These are phyloP conservation scores for Nebria ingens DNA, from an alignment of 1,140 invertebrate species.

Conservation along the genomic window DNA sequence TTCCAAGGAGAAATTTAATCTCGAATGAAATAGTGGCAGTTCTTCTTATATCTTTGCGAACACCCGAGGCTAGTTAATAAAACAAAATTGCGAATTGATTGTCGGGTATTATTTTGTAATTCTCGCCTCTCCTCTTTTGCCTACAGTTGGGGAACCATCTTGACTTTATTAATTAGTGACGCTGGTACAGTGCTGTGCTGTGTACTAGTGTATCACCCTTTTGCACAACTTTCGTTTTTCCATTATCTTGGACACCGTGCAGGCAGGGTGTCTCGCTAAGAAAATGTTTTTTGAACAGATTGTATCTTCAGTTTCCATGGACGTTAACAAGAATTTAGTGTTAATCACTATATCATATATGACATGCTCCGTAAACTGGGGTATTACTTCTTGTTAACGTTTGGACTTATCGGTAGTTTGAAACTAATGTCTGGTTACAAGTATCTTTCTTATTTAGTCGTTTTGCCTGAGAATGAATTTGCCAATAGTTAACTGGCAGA, in stretches of 20 bases:
- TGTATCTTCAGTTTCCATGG: not conserved
- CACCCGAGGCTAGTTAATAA: not conserved
- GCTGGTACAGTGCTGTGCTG: not conserved
- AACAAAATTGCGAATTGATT: not conserved
- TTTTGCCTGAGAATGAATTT: no score
- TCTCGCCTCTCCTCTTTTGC: not conserved
- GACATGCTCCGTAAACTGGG: no score
- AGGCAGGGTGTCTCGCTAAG: not conserved
- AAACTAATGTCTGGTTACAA: no score
- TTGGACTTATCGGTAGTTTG: no score
- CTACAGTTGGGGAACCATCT: not conserved
- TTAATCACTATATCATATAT: no score
- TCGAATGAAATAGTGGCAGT: not conserved
- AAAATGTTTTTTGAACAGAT: no score
- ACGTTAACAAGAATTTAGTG: not conserved
- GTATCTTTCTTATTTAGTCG: no score
- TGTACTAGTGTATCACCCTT: no score
- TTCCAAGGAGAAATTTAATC: not conserved
- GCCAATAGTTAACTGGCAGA: no score
- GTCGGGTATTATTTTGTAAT: not conserved
- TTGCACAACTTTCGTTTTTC: not conserved
- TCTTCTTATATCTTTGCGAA: not conserved
- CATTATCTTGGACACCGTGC: not conserved
- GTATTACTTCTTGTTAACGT: no score
- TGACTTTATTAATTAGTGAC: not conserved